Conservation (phyloP, 2,797 vertebrate genomes). For the Anguilla anguilla region DNA sequence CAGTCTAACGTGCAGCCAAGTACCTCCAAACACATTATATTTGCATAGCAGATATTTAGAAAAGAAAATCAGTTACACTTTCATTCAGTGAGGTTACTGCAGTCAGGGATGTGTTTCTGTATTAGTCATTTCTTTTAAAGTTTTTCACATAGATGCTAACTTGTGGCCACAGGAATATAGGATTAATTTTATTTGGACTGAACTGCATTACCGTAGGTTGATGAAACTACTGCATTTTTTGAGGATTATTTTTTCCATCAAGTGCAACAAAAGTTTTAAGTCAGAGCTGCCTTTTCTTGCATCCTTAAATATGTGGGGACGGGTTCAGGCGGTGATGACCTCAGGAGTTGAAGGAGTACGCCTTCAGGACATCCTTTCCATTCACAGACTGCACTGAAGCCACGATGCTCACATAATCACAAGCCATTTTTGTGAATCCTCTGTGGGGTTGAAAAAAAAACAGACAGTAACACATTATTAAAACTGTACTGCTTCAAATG, state of each 20-base stretch:
- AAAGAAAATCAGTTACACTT: neutral
- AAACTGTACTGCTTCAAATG: neutral
- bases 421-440: slow-evolving; percentile 69
- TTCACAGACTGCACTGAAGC: slow-evolving; percentile 65
- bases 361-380: slow-evolving; percentile 74
- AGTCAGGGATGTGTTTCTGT: neutral
- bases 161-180: neutral
- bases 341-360: slow-evolving; percentile 71
- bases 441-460: slow-evolving; percentile 49
- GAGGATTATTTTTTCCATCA: neutral
- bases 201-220: neutral
- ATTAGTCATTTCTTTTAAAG: neutral
- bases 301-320: neutral
- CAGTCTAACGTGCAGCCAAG: neutral
- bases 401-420: slow-evolving; percentile 76
- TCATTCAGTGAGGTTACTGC: neutral
- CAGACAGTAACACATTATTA: neutral
- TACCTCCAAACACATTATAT: no score
- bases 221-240: neutral
- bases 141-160: neutral
- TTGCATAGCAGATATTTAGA: no score
- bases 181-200: neutral
- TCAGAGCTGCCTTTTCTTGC: neutral
- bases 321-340: neutral
- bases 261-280: neutral